Evolutionary conservation across 2,797 vertebrate genomes (phyloP).

Genomic region (Leptatherina wallacei): DNA sequence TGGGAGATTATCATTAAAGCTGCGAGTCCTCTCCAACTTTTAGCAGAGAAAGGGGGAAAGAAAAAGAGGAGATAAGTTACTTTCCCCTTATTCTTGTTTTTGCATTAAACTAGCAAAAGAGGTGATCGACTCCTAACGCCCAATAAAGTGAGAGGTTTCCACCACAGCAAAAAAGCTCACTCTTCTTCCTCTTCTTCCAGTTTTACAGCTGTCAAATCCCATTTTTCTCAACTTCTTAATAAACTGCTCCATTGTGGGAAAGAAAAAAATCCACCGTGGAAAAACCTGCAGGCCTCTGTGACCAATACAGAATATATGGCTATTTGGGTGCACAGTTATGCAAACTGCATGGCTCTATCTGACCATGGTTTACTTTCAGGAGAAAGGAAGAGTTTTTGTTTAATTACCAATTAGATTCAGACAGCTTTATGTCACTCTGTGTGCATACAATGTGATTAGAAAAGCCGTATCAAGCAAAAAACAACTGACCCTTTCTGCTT

Average conservation of each 20-base stretch:
- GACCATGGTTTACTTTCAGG: slow-evolving; percentile 22
- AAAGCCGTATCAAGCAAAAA: neutral
- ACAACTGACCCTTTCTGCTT: neutral
- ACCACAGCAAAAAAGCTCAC: slow-evolving; percentile 42
- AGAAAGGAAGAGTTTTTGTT: slow-evolving; percentile 1
- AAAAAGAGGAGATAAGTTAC: slow-evolving; percentile 33
- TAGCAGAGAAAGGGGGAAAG: slow-evolving; percentile 1
- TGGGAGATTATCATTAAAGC: slow-evolving; percentile 87
- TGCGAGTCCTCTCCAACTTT: slow-evolving; percentile 85
- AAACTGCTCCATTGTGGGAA: slow-evolving; percentile 64
- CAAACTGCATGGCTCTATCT: slow-evolving; percentile 35
- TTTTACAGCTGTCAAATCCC: slow-evolving; percentile 76
- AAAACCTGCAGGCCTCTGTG: slow-evolving; percentile 65
- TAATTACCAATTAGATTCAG: slow-evolving; percentile 21
- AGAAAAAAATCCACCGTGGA: slow-evolving; percentile 57
- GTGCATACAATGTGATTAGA: neutral
- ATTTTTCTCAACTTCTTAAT: slow-evolving; percentile 82
- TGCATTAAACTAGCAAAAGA: neutral
- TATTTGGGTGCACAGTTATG: slow-evolving; percentile 47
- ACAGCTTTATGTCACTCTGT: slow-evolving; percentile 4
- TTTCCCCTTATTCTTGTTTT: slow-evolving; percentile 6
- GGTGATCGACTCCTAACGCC: slow-evolving; percentile 29
- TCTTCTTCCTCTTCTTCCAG: slow-evolving; percentile 56
- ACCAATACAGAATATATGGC: slow-evolving; percentile 59
- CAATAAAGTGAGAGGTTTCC: slow-evolving; percentile 44